Percentiles rank a stretch among this genome's conserved stretches.
Conservation (phyloP, 1,140 invertebrate genomes). For the Zaprionus taronus region DNA sequence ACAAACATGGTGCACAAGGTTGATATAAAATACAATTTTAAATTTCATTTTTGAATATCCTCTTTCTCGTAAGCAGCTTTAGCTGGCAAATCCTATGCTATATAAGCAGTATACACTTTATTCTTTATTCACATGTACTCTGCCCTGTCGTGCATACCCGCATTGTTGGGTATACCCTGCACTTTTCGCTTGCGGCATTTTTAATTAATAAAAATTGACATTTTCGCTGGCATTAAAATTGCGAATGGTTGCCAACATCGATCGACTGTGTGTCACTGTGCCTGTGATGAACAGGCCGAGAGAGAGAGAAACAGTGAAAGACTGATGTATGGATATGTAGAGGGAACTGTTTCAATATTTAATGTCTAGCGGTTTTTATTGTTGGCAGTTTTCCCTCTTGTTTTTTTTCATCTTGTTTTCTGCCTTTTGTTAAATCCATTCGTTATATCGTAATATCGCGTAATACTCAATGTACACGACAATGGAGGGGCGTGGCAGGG, state of each 20-base stretch:
- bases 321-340: not conserved
- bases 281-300: not conserved
- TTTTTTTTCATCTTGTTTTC: not conserved
- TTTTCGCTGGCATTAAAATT: constrained; percentile 26
- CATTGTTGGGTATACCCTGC: not conserved
- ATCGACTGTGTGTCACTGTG: not conserved
- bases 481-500: not conserved
- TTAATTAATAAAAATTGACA: constrained; percentile 50
- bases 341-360: constrained; percentile 35
- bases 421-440: constrained; percentile 11
- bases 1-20: not conserved
- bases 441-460: constrained; percentile 30
- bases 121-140: no score
- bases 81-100: no score
- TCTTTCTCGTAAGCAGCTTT: no score
- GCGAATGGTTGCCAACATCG: constrained; percentile 3
- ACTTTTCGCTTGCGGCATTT: constrained; percentile 21
- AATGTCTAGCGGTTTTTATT: constrained; percentile 44
- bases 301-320: not conserved
- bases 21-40: not conserved
- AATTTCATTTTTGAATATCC: not conserved
- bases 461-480: constrained; percentile 25
- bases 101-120: no score
- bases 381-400: not conserved
- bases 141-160: not conserved